Percentiles rank a stretch among this genome's conserved stretches.
These are phyloP conservation scores for Dreissena rostriformis DNA, from an alignment of 1,140 invertebrate genomes.

Conservation along the genomic window DNA sequence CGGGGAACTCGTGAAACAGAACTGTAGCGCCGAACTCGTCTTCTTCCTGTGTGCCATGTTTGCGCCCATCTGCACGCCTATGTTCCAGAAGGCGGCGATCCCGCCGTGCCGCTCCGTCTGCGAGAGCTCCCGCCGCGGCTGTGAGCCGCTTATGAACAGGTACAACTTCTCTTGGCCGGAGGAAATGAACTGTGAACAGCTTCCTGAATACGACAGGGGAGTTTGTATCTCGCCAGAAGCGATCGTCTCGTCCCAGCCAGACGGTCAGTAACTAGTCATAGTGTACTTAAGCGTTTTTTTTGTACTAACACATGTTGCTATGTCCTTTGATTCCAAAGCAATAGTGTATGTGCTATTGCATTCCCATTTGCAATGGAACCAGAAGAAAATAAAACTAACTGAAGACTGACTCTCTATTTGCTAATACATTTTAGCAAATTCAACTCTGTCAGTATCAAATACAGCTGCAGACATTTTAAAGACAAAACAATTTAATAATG, in stretches of 20 bases:
- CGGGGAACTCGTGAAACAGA: slow-evolving; percentile 70
- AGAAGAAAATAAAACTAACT: too few species aligned
- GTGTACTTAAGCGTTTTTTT: too few species aligned
- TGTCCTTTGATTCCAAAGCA: too few species aligned
- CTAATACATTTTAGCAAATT: too few species aligned
- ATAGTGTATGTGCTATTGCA: too few species aligned
- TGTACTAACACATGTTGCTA: too few species aligned
- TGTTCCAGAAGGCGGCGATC: slow-evolving; percentile 74
- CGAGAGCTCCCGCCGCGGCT: slow-evolving; percentile 70
- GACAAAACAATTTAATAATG: too few species aligned
- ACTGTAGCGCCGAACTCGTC: slow-evolving; percentile 75
- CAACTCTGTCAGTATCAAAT: too few species aligned
- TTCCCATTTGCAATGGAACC: too few species aligned
- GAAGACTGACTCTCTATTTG: too few species aligned
- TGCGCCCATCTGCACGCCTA: slow-evolving; percentile 76
- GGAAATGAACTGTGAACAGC: slow-evolving; percentile 68
- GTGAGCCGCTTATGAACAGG: slow-evolving; percentile 76
- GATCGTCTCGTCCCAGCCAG: slow-evolving; percentile 68
- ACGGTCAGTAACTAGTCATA: not conserved
- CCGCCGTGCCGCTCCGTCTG: slow-evolving; percentile 77
- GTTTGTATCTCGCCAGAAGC: slow-evolving; percentile 77
- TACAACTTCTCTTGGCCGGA: slow-evolving; percentile 77
- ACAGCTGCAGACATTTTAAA: too few species aligned
- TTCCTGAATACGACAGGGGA: slow-evolving; percentile 76
- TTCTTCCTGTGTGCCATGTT: slow-evolving; percentile 79